phyloP scores from a whole-genome alignment of 2,888 invertebrate genomes.

The Acleris emargana region DNA sequence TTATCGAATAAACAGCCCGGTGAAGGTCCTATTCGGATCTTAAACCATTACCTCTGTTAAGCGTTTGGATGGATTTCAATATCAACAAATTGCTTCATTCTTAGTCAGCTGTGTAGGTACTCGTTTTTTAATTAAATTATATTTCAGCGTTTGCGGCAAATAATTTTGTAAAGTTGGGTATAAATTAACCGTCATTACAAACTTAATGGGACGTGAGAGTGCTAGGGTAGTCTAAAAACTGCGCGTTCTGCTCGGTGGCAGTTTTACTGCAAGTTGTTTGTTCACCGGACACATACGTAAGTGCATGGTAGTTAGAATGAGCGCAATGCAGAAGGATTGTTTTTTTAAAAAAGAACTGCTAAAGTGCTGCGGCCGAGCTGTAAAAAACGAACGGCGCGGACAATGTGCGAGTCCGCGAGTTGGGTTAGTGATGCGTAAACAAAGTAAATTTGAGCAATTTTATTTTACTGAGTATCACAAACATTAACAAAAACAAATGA shows the following conservation, averaged over 20 bases:
- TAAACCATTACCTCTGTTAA: no score
- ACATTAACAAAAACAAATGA: constrained; percentile 65
- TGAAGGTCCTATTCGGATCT: no score
- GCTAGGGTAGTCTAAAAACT: constrained; percentile 33
- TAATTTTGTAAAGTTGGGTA: neutral
- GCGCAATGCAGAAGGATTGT: constrained; percentile 35
- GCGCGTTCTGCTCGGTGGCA: constrained; percentile 27
- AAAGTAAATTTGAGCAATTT: constrained; percentile 40
- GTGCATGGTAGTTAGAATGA: constrained; percentile 14
- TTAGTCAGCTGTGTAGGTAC: no score
- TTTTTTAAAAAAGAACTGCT: constrained; percentile 17
- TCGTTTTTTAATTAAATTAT: no score
- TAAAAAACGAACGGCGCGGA: constrained; percentile 12
- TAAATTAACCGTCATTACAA: constrained; percentile 19
- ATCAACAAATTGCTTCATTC: no score
- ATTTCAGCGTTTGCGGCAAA: no score
- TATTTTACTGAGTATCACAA: constrained; percentile 60
- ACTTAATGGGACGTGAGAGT: constrained; percentile 25
- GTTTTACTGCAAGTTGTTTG: constrained; percentile 29
- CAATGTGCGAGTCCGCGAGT: no score
- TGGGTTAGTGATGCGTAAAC: neutral
- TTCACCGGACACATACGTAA: constrained; percentile 28
- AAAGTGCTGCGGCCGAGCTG: constrained; percentile 21
- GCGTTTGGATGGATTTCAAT: no score
- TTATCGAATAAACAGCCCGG: no score